Evolutionary conservation across 1,140 invertebrate genomes (phyloP).

Genomic region (Ceratosolen solmsi): DNA sequence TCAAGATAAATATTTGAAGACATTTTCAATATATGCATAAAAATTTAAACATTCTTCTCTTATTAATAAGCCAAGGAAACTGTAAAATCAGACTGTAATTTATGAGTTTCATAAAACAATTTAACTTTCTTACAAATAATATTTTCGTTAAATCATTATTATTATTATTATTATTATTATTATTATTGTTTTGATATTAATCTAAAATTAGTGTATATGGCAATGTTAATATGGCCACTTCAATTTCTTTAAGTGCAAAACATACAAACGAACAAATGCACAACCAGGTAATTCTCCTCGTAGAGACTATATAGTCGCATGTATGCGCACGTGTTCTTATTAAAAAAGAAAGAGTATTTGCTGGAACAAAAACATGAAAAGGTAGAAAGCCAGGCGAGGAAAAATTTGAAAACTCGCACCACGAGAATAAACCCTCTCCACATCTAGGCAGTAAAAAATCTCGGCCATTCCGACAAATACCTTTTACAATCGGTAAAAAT

Average conservation of each 20-base stretch:
- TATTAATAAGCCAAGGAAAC: too few species aligned
- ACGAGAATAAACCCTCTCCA: neutral
- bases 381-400: neutral
- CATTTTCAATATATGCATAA: too few species aligned
- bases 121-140: too few species aligned
- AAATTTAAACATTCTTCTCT: too few species aligned
- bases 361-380: neutral
- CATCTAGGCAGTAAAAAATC: conserved; percentile 3
- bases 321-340: neutral
- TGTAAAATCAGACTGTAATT: too few species aligned
- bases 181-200: too few species aligned
- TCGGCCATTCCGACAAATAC: conserved; percentile 8
- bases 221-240: neutral
- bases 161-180: too few species aligned
- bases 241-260: neutral
- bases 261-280: neutral
- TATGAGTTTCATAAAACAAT: too few species aligned
- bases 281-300: neutral
- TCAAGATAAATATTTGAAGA: too few species aligned
- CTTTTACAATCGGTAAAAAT: conserved; percentile 37
- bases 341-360: neutral
- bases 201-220: too few species aligned
- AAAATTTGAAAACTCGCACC: neutral
- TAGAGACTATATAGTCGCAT: neutral
- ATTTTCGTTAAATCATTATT: too few species aligned